A percentile compares a stretch with the other conserved stretches of the same genome.
These are phyloP conservation scores for Cerastis rubricosa DNA, from an alignment of 2,888 invertebrate species.

Conservation along the genomic window DNA sequence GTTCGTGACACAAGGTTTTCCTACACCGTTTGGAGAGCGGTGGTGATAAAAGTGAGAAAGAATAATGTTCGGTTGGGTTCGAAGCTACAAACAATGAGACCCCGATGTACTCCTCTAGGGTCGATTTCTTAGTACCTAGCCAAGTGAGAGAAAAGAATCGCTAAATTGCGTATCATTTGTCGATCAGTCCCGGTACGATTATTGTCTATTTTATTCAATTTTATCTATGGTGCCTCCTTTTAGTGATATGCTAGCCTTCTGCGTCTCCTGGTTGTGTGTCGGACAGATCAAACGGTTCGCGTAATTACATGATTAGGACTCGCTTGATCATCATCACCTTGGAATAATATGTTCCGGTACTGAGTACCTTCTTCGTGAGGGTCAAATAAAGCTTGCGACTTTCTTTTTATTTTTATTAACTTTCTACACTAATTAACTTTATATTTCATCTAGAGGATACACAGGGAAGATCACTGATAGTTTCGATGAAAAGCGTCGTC, in stretches of 20 bases:
- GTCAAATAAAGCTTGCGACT: not conserved
- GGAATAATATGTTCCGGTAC: conserved; percentile 7
- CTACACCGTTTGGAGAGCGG: not conserved
- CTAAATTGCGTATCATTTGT: not conserved
- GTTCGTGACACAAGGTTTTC: not conserved
- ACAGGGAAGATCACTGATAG: too few species aligned
- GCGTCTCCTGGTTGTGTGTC: not conserved
- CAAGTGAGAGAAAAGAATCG: too few species aligned
- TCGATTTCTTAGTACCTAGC: not conserved
- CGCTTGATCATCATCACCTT: conserved; percentile 32
- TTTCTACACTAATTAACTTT: not conserved
- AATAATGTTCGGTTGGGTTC: not conserved
- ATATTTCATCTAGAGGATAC: not conserved
- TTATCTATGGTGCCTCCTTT: not conserved
- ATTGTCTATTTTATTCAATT: not conserved
- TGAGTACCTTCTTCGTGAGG: not conserved
- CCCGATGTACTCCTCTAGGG: too few species aligned
- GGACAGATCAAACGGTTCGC: conserved; percentile 35
- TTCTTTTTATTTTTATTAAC: not conserved
- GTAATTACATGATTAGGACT: conserved; percentile 32
- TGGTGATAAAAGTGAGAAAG: too few species aligned
- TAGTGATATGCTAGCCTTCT: conserved; percentile 35
- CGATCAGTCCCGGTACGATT: not conserved
- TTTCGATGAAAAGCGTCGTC: not conserved
- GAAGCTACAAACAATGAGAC: not conserved